Percentiles rank a stretch among this genome's conserved stretches.
Evolutionary conservation across 2,797 vertebrate genomes (phyloP).

Genomic region (Neopelma chrysocephalum): DNA sequence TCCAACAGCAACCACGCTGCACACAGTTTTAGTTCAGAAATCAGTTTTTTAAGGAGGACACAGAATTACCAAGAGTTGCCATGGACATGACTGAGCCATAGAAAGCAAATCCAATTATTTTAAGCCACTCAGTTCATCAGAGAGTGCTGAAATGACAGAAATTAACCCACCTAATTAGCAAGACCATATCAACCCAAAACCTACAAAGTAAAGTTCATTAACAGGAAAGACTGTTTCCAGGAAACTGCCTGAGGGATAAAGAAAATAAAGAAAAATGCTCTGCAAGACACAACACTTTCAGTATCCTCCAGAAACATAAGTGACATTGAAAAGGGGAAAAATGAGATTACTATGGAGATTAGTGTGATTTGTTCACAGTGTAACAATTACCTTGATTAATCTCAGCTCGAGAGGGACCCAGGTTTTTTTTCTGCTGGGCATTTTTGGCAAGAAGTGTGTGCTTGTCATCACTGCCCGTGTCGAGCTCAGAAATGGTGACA

Average conservation of each 20-base stretch:
- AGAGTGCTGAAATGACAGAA: neutral
- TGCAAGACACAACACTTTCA: neutral
- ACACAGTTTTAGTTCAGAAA: neutral
- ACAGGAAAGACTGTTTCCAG: neutral
- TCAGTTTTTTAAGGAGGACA: neutral
- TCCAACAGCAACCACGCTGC: neutral
- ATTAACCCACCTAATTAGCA: neutral
- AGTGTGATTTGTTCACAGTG: neutral
- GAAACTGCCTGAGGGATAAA: neutral
- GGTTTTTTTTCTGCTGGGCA: constrained; percentile 91
- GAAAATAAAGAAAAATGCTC: neutral
- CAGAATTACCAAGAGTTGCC: neutral
- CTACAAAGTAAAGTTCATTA: neutral
- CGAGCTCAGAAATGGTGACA: constrained; percentile 96
- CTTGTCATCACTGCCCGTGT: constrained; percentile 95
- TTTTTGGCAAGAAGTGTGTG: constrained; percentile 97
- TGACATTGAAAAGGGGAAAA: neutral
- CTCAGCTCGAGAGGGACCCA: constrained; percentile 91
- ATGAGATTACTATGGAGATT: neutral
- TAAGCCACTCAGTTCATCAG: neutral
- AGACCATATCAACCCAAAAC: neutral
- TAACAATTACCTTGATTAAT: constrained; percentile 89
- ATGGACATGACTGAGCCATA: neutral
- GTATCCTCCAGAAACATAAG: neutral
- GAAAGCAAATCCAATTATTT: neutral